Base-by-base conservation (phyloP, 2,888 invertebrate species). In the Acleris laterana region DNA sequence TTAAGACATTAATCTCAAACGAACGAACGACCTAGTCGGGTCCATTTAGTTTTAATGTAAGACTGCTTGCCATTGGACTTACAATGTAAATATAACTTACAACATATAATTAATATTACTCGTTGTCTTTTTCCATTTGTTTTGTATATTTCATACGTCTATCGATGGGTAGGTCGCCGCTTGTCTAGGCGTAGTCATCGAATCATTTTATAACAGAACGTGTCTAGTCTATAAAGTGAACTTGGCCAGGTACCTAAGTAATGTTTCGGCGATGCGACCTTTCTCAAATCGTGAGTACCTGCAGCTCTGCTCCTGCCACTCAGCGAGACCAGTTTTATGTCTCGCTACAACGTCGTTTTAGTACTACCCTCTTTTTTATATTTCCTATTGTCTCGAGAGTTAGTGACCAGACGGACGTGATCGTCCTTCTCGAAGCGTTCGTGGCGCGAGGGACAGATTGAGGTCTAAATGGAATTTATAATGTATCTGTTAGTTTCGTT, bases 311-410 rank as follows among this genome's bases (percentile, higher is more conserved):
- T 22, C 28, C 53, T 49, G 38, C 59, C 20, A 49, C 38, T 48
- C 49, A 38, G 48, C 49, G 19, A 28, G 49, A 50, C 20, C 11
- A 49, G 22, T 44, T 60, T 55, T 65, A 61, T 46, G 17, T 13
- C 50, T 16, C 17, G 13, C n/a, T 17, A 38, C 48, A 60, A 25
- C 55, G 19, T 60, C 55, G 48, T 53, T 61, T 61, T 61, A 65
- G 50, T 55, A 32, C 42, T 44, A 42, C 50, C 13, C 9, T 38
- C 38, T 38, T 20, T 62, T 13, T 50, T 28, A 61, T 55, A 50
- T 65, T 65, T 60, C 65, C 50, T 61, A 61, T 61, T 55, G 42
- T 56, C 49, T 49, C 17, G 22, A 16, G 51, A 32, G 19, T 44
- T 42, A 32, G 42, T 17, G 28, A 17, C 13, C 7, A 53, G 32